Base-by-base conservation (phyloP, 2,113 vertebrate genomes). In the Desmodus rotundus region DNA sequence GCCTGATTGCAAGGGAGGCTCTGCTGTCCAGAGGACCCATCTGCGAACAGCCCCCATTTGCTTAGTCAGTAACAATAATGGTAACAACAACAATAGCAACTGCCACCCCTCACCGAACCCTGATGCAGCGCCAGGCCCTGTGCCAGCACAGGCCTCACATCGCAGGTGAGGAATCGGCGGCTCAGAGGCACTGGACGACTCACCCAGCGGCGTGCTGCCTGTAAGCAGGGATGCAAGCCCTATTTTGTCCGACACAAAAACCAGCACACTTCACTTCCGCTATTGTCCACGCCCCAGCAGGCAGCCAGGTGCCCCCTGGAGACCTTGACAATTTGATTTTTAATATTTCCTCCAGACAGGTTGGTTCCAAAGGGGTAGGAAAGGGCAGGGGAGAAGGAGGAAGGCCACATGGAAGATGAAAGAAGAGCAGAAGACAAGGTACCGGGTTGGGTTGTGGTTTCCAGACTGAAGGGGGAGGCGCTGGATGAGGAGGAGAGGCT, bases 141-240 rank as follows among this genome's bases (percentile, higher is more conserved):
- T 1, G 73, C 45, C 6, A 11, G 80, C 41, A 2, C 20, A 4
- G 1, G 28, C 4, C 2, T 10, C 88, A 13, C 45, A 50, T 91
- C 11, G 72, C 4, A 26, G 86, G 65, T 16, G 31, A 67, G 50
- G 41, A 20, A 3, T 2, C 0, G 0, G 58, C 16, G 41, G 89
- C 22, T 16, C 80, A 52, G 56, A 4, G 9, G 15, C 7, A 15
- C 16, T 31, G 4, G 28, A 26, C 10, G 31, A 22, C 38, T 72
- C 50, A 12, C 22, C n/a, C 7, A 10, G 1, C 1, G 1, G 1
- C 11, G 0, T 3, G 12, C 28, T 15, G 45, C 77, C 43, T 22
- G 4, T 47, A 15, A 43, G 56, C 4, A 8, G 58, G 73, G 61
- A 28, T n/a, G 22, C 56, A 70, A 74, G 61, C 50, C 26, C 73